Conservation (phyloP, 2,888 invertebrate genomes). For the Lymantria dispar region DNA sequence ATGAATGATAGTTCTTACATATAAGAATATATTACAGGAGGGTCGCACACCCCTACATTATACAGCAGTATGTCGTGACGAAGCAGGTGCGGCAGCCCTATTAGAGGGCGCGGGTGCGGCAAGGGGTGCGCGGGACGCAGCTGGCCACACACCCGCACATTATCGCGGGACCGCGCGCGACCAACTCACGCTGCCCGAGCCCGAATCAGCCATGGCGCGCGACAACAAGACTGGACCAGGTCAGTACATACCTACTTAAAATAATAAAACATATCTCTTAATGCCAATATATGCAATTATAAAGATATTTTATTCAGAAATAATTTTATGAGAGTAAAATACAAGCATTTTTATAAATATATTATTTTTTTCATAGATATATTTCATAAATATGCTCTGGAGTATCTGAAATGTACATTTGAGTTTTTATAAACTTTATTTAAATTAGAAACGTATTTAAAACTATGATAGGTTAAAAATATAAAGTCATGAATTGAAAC, state of each 20-base stretch:
- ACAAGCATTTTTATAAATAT: no score
- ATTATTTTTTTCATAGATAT: no score
- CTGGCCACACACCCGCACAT: constrained; percentile 67
- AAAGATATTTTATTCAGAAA: neutral
- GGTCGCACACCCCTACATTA: constrained; percentile 92
- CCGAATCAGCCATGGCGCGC: constrained; percentile 53
- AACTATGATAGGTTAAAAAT: no score
- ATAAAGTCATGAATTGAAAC: no score
- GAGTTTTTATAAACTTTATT: no score
- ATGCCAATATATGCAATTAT: neutral
- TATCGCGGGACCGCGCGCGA: constrained; percentile 65
- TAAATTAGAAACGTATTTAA: no score
- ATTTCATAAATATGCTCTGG: no score
- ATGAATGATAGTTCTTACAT: neutral
- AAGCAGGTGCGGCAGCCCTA: constrained; percentile 87
- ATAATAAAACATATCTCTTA: neutral
- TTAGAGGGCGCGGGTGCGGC: constrained; percentile 92
- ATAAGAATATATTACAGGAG: constrained; percentile 40
- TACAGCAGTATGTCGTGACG: constrained; percentile 89
- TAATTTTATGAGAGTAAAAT: no score
- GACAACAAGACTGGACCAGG: constrained; percentile 58
- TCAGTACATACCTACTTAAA: constrained; percentile 34
- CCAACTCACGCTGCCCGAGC: constrained; percentile 62
- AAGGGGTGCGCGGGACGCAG: constrained; percentile 91
- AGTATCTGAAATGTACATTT: no score